Base-by-base conservation (phyloP, 2,888 invertebrate species). In the Ormyrus nitidulus region DNA sequence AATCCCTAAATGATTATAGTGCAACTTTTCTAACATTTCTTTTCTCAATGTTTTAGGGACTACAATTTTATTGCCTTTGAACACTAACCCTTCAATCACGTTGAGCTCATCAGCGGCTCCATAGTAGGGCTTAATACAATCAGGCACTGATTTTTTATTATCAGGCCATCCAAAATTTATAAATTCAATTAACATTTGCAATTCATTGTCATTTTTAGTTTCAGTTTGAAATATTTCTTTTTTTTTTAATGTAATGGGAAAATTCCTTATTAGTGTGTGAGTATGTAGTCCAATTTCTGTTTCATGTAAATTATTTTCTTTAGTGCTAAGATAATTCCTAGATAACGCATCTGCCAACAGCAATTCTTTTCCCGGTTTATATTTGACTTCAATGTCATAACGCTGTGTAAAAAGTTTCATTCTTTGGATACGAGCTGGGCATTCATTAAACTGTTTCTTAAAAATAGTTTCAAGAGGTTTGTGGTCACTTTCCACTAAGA, bases 1-100 rank as follows among this genome's bases (percentile, higher is more conserved):
- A 6, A 84, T 77, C 6, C 86, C 85, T 58, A 85, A 61, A 75
- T 88, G 86, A 6, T 81, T 80, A 77, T 85, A 84, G 68, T 87
- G 86, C 19, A 87, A 74, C 61, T 79, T 81, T 7, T 81, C 58
- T 44, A 86, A 71, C 72, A 86, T 85, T 61, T 84, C 75, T 19
- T 72, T 74, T 79, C 84, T 82, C 9, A 84, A 65, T 10, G 44
- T 81, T 10, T 79, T 81, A 11, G 85, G 84, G 54, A 86, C 73
- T 9, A 85, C 58, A 2, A 85, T 19, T 51, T 70, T 69, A 65
- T 81, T 75, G 5, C 69, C 62, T 56, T 83, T 84, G 49, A 78
- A 82, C 44, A 82, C 53, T 46, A 84, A 58, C 49, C 78, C 78
- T 8, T 83, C 80, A 13, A 82, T 77, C 3, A 80, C 68, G 34